Conservation (phyloP, 2,113 vertebrate genomes). For the Pungitius pungitius region DNA sequence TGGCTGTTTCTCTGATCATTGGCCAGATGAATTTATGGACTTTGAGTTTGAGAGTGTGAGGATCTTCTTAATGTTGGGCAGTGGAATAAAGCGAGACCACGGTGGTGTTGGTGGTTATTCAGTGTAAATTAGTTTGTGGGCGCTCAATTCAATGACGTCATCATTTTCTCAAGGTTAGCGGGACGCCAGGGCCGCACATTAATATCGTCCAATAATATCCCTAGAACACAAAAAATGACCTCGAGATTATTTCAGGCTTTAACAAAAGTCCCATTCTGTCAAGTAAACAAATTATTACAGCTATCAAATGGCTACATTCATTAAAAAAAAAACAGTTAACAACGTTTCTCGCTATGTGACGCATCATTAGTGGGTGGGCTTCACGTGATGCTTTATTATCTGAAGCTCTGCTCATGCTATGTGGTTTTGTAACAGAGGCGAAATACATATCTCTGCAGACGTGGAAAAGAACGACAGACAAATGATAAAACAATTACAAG, state of each 20-base stretch:
- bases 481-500: neutral
- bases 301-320: neutral
- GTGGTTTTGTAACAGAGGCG: neutral
- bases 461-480: neutral
- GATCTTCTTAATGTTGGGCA: conserved; percentile 72
- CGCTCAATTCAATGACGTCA: conserved; percentile 5
- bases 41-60: conserved; percentile 76
- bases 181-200: neutral
- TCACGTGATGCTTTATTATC: neutral
- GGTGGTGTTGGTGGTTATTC: conserved; percentile 35
- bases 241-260: neutral
- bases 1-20: conserved; percentile 44
- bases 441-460: conserved; percentile 1
- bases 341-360: neutral
- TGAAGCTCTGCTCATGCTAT: neutral
- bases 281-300: neutral
- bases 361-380: neutral
- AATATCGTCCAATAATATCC: neutral
- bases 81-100: conserved; percentile 46
- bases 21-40: conserved; percentile 60
- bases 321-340: neutral
- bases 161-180: neutral
- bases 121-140: conserved; percentile 19
- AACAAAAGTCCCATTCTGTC: neutral
- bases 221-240: neutral